Evolutionary conservation across 2,797 vertebrate genomes (phyloP), one percentile per base, ranked within the genome.

Genomic region (Nyctibius grandis): DNA sequence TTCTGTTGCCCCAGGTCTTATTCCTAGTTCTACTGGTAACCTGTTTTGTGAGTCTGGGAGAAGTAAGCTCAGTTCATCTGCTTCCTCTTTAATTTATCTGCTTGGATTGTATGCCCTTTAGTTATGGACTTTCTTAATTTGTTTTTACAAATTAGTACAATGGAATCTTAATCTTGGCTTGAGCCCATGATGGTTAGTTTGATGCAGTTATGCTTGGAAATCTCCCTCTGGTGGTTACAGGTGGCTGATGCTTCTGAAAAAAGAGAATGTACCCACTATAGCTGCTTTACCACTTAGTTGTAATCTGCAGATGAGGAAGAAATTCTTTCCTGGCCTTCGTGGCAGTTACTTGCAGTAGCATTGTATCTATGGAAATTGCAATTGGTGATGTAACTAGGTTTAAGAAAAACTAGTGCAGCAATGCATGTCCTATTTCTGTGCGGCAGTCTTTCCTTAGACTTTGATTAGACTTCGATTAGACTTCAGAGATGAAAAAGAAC

Each of bases 181-280:
- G 70, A 73, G 74, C 74, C 25, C 0, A 0, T 22, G 64, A 53
- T 68, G 61, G 33, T 74, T 80, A 40, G 67, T 82, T 95, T 89
- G 56, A 34, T 67, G 60, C 45, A 57, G 23, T 67, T 74, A 64
- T 2, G 16, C 33, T 85, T 80, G 28, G 34, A 76, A 95, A 94
- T 85, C 93, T 95, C 95, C 87, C 86, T 87, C 93, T 96, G 90
- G 59, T 96, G 90, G 90, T 59, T 84, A 69, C 47, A 61, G n/a
- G 48, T 63, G 38, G 60, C 34, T 79, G 75, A 60, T 89, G 47
- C 54, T 87, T 78, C 42, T 57, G 31, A 22, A 61, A 61, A 42
- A 44, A 9, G 42, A n/a, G 20, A 61, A 42, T 1, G 1, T 34
- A 26, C 7, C 36, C 20, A 17, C 26, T n/a, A 2, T 5, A 70